Evolutionary conservation across 2,113 vertebrate genomes (phyloP), one percentile per base, ranked within the genome.

Genomic region (Accipiter cooperii): DNA sequence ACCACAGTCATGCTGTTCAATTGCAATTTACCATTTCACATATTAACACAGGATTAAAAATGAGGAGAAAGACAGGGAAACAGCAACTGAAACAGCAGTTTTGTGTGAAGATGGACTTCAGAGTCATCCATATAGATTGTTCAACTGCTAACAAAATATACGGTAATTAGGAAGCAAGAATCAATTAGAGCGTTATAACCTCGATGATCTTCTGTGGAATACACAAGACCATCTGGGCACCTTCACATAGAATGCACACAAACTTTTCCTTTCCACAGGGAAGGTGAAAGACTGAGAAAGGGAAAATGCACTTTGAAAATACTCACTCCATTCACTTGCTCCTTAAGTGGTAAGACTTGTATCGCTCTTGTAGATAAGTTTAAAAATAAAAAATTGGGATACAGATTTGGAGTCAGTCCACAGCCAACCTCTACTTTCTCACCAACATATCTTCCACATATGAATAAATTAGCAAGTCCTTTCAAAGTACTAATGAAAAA

Each of bases 391-490:
- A 90, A 85, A 68, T 2, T n/a, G 13, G 38, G 38, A 85, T 40
- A 58, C 5, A 40, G 51, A 85, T 12, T 34, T 82, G 65, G 34
- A 90, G 42, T 75, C 70, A 51, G 40, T 78, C 70, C 65, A 80
- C 26, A 61, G 44, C 5, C 40, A 60, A 47, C 81, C 90, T 96
- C 87, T 65, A 77, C 34, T 77, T 94, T 86, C 80, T 80, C 15
- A 28, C 6, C 55, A 76, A 52, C 21, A 8, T 38, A n/a, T 47
- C 80, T 85, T 79, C 11, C n/a, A 44, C 9, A 60, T 15, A 76
- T 17, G n/a, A 93, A 86, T 74, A 91, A 81, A 96, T 94, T 66
- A 92, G 19, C 54, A 92, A 87, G 51, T 74, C 29, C 8, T 92
- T 80, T 73, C 54, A 78, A 95, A 89, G 28, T 78, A 66, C 51